A percentile compares a stretch with the other conserved stretches of the same genome.
phyloP scores from a whole-genome alignment of 2,113 vertebrate species.

The Trematomus loennbergii region DNA sequence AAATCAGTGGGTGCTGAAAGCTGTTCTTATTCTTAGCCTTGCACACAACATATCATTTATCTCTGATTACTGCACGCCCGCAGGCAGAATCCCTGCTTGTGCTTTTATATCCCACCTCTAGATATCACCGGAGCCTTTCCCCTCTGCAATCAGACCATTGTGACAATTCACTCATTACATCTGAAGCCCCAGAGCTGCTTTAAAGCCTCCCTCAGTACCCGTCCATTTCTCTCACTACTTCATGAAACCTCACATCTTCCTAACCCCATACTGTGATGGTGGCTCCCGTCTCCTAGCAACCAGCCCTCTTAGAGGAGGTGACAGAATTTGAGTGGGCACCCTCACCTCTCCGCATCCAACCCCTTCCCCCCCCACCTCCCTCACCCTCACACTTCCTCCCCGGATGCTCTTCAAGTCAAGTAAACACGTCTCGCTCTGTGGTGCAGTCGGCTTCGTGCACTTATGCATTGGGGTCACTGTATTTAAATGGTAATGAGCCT shows the following conservation, averaged over 20 bases:
- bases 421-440: conserved; percentile 54
- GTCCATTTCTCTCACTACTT: conserved; percentile 37
- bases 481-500: background rate
- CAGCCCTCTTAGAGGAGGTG: conserved; percentile 71
- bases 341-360: conserved; percentile 57
- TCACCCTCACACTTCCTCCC: conserved; percentile 40
- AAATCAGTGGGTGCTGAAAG: conserved; percentile 13
- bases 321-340: conserved; percentile 79
- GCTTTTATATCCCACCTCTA: conserved; percentile 39
- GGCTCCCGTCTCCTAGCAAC: conserved; percentile 78
- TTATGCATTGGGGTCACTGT: background rate
- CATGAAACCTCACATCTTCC: conserved; percentile 64
- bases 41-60: conserved; percentile 46
- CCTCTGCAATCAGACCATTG: conserved; percentile 5
- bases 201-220: conserved; percentile 22
- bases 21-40: conserved; percentile 22
- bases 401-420: conserved; percentile 58
- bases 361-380: conserved; percentile 8
- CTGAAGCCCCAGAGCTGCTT: conserved; percentile 46
- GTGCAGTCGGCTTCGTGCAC: conserved; percentile 7
- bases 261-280: conserved; percentile 70
- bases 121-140: conserved; percentile 36
- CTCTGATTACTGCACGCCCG: conserved; percentile 35
- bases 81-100: conserved; percentile 27
- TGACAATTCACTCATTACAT: conserved; percentile 40